These are phyloP conservation scores for Agapornis roseicollis DNA, from an alignment of 2,113 vertebrate species.

Conservation along the genomic window DNA sequence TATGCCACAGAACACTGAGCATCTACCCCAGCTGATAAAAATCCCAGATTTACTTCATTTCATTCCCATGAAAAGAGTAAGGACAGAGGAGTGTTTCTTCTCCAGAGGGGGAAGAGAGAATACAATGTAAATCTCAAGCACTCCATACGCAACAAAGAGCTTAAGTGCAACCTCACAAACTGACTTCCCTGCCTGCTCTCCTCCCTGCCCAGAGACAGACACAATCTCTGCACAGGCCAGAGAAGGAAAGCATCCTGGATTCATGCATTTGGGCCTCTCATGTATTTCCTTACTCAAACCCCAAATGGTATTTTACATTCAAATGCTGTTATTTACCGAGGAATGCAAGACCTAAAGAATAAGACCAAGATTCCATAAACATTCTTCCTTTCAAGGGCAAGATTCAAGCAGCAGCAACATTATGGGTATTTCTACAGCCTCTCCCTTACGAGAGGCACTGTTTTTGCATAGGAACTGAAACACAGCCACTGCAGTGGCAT, in stretches of 20 bases:
- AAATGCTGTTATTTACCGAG: slow-evolving; percentile 55
- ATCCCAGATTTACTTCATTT: not conserved
- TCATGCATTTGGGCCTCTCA: not conserved
- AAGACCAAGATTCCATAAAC: slow-evolving; percentile 14
- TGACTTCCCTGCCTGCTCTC: not conserved
- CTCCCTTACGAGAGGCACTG: not conserved
- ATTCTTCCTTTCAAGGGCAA: slow-evolving; percentile 39
- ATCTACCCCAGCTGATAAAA: not conserved
- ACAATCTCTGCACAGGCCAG: not conserved
- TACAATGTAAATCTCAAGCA: not conserved
- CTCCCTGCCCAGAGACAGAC: not conserved
- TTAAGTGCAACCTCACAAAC: not conserved
- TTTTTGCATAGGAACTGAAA: not conserved
- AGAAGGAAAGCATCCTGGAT: fast-evolving
- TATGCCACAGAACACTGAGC: not conserved
- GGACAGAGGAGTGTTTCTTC: not conserved
- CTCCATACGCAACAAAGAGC: not conserved
- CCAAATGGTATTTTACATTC: slow-evolving; percentile 23
- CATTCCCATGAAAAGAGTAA: not conserved
- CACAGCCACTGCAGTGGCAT: not conserved
- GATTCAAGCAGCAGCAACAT: not conserved
- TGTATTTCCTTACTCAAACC: slow-evolving; percentile 7
- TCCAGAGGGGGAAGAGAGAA: not conserved
- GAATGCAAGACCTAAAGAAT: slow-evolving; percentile 52
- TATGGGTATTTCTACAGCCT: not conserved